A percentile compares a stretch with the other conserved stretches of the same genome.
Evolutionary conservation across 2,888 invertebrate species (phyloP).

Genomic region (Plusia festucae): DNA sequence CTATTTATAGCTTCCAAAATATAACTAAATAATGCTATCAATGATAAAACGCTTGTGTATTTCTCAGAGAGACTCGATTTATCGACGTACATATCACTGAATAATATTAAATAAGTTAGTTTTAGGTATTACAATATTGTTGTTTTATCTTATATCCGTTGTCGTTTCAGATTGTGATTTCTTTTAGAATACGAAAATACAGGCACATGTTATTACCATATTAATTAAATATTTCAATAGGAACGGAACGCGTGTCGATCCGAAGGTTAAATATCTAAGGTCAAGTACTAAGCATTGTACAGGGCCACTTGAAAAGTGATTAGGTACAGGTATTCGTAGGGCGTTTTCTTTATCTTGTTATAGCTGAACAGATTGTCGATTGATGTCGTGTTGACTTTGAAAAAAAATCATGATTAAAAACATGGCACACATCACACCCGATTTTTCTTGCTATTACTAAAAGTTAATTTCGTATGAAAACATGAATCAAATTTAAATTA

Average conservation of each 20-base stretch:
- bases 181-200: constrained; percentile 5
- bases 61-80: constrained; percentile 19
- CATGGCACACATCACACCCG: no score
- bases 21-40: constrained; percentile 21
- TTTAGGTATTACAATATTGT: constrained; percentile 20
- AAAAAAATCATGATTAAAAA: no score
- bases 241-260: constrained; percentile 24
- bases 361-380: not conserved
- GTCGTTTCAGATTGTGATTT: constrained; percentile 11
- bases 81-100: constrained; percentile 9
- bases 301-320: constrained; percentile 39
- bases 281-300: constrained; percentile 46
- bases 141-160: constrained; percentile 16
- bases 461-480: not conserved
- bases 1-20: constrained; percentile 16
- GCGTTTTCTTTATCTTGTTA: constrained; percentile 41
- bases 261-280: constrained; percentile 54
- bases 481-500: not conserved
- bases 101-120: constrained; percentile 17
- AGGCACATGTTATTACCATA: constrained; percentile 18
- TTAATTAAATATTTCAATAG: constrained; percentile 29
- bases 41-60: constrained; percentile 31
- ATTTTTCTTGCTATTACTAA: not conserved
- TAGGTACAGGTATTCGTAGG: constrained; percentile 19
- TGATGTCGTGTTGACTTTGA: not conserved